phyloP scores from a whole-genome alignment of 2,888 invertebrate species.

The Drosophila kambysellisi region DNA sequence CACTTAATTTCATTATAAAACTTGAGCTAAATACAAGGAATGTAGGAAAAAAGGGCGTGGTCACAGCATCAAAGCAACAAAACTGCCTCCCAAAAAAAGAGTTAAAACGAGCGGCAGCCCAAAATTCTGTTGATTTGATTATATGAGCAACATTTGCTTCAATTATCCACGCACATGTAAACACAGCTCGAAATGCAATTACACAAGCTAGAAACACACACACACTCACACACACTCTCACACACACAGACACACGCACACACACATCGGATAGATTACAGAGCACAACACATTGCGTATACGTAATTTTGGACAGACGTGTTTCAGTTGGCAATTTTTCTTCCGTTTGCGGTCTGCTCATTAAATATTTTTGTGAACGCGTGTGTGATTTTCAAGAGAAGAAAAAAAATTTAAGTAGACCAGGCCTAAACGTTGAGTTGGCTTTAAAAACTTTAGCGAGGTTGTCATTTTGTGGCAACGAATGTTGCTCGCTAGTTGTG shows the following conservation, averaged over 20 bases:
- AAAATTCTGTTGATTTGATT: slow-evolving; percentile 66
- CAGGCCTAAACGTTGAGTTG: slow-evolving; percentile 4
- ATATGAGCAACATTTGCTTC: slow-evolving; percentile 75
- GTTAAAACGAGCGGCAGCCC: slow-evolving; percentile 23
- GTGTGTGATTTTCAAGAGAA: background rate
- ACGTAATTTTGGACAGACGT: slow-evolving; percentile 58
- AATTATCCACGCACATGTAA: slow-evolving; percentile 80
- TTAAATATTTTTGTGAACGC: background rate
- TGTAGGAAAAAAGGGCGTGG: slow-evolving; percentile 24
- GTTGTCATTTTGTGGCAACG: background rate
- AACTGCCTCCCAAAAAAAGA: slow-evolving; percentile 35
- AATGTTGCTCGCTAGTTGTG: background rate
- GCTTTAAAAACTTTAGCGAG: slow-evolving; percentile 7
- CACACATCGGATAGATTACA: slow-evolving; percentile 47
- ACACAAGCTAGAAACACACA: slow-evolving; percentile 42
- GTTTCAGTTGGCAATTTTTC: slow-evolving; percentile 17
- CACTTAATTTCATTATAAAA: slow-evolving; percentile 47
- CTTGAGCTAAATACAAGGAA: slow-evolving; percentile 23
- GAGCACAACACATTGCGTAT: slow-evolving; percentile 59
- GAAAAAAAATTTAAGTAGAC: background rate
- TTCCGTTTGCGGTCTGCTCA: slow-evolving; percentile 34
- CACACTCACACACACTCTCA: slow-evolving; percentile 8
- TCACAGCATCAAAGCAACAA: slow-evolving; percentile 29
- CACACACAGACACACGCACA: slow-evolving; percentile 3
- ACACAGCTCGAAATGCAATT: slow-evolving; percentile 73